Evolutionary conservation across 2,888 invertebrate species (phyloP).

Genomic region (Lasius platythorax): DNA sequence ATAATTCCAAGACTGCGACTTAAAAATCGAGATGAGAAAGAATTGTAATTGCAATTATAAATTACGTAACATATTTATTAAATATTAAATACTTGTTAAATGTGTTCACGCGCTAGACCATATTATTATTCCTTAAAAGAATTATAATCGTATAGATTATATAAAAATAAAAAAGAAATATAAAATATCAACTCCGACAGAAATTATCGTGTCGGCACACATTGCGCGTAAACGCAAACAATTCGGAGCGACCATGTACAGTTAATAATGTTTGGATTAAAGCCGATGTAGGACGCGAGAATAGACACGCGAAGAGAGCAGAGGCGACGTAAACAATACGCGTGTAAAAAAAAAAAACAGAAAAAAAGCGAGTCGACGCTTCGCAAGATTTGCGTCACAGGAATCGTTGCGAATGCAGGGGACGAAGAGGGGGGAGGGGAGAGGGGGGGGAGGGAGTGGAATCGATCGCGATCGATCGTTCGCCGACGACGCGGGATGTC

Average conservation of each 20-base stretch:
- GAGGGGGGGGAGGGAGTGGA: neutral
- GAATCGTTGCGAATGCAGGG: neutral
- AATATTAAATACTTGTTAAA: conserved; percentile 3
- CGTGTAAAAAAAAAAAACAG: neutral
- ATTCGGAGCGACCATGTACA: neutral
- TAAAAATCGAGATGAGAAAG: neutral
- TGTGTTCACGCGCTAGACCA: neutral
- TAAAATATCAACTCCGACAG: neutral
- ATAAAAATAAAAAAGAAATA: neutral
- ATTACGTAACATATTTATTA: neutral
- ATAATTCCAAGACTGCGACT: neutral
- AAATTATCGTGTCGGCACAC: neutral
- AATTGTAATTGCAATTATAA: neutral
- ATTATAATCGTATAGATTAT: neutral
- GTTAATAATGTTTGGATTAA: conserved; percentile 13
- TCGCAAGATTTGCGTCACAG: neutral
- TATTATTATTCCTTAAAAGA: neutral
- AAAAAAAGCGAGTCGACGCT: neutral
- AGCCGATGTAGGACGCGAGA: conserved; percentile 26
- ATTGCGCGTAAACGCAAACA: neutral
- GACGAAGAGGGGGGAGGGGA: no score
- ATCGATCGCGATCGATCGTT: conserved; percentile 31
- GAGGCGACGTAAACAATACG: conserved; percentile 6
- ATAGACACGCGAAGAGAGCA: conserved; percentile 10
- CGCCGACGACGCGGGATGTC: conserved; percentile 24